Conservation (phyloP, 2,113 vertebrate genomes). For the Chrysemys picta region DNA sequence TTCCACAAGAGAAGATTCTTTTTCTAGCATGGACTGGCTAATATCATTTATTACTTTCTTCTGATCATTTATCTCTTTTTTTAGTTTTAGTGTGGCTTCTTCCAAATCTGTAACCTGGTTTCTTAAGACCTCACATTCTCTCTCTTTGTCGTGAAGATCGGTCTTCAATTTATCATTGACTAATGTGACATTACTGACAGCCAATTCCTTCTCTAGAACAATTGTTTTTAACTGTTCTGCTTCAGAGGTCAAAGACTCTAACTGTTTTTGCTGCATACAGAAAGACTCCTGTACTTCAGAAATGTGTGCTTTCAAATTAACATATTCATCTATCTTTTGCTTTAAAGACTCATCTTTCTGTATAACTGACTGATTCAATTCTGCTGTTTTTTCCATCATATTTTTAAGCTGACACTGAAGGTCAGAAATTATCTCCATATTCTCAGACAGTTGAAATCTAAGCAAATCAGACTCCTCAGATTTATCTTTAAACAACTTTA, state of each 20-base stretch:
- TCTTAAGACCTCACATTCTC: conserved; percentile 78
- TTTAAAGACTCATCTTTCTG: conserved; percentile 80
- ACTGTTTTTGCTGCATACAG: conserved; percentile 60
- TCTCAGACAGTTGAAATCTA: conserved; percentile 78
- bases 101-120: conserved; percentile 76
- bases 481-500: conserved; percentile 75
- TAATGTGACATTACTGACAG: conserved; percentile 44
- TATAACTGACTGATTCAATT: conserved; percentile 63
- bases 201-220: conserved; percentile 79
- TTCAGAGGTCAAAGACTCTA: conserved; percentile 77
- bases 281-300: conserved; percentile 74
- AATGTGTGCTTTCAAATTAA: conserved; percentile 66
- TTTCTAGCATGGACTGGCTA: conserved; percentile 69
- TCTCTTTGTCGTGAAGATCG: conserved; percentile 77
- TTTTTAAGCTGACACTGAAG: conserved; percentile 76
- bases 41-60: conserved; percentile 67
- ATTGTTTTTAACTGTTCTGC: conserved; percentile 63
- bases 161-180: conserved; percentile 69
- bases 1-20: conserved; percentile 64
- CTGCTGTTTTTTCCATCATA: conserved; percentile 54
- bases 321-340: conserved; percentile 73
- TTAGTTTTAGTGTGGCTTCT: conserved; percentile 72
- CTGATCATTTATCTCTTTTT: conserved; percentile 69
- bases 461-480: conserved; percentile 75
- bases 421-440: conserved; percentile 78